Percentiles rank a stretch among this genome's conserved stretches.
These are phyloP conservation scores for Esox niger DNA, from an alignment of 2,113 vertebrate genomes.

Conservation along the genomic window DNA sequence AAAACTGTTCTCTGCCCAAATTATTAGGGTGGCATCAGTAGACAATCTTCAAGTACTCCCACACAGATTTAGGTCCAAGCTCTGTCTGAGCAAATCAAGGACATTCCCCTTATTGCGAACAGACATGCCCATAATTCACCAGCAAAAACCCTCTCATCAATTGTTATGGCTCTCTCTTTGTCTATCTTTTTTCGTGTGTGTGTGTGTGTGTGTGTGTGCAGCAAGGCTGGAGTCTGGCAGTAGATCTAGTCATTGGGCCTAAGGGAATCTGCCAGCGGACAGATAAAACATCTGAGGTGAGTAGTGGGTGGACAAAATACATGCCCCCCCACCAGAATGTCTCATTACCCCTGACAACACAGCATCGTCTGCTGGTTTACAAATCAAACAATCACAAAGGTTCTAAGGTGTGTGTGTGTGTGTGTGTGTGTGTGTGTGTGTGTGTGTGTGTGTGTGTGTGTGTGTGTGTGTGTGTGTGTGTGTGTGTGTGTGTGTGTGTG, in stretches of 20 bases:
- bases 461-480: background rate
- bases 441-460: background rate
- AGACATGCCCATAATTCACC: too few species aligned
- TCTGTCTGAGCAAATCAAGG: too few species aligned
- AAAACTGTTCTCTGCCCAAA: too few species aligned
- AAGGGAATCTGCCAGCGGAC: conserved; percentile 89
- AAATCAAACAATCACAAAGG: background rate
- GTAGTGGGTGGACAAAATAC: conserved; percentile 1
- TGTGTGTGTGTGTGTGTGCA: conserved; percentile 21
- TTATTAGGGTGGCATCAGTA: too few species aligned
- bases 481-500: background rate
- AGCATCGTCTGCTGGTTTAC: too few species aligned
- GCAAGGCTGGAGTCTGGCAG: conserved; percentile 86
- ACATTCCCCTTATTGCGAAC: too few species aligned
- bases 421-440: background rate
- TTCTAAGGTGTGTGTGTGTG: background rate
- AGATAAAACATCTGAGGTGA: conserved; percentile 80
- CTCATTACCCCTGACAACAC: too few species aligned
- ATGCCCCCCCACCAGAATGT: background rate
- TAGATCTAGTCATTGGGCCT: conserved; percentile 87
- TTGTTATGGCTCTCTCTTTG: too few species aligned
- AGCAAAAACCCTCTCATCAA: too few species aligned
- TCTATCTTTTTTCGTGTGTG: too few species aligned
- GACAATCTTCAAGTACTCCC: too few species aligned
- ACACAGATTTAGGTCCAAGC: too few species aligned